Percentiles rank a stretch among this genome's conserved stretches.
Evolutionary conservation across 2,888 invertebrate species (phyloP).

Genomic region (Priocnemis perturbator): DNA sequence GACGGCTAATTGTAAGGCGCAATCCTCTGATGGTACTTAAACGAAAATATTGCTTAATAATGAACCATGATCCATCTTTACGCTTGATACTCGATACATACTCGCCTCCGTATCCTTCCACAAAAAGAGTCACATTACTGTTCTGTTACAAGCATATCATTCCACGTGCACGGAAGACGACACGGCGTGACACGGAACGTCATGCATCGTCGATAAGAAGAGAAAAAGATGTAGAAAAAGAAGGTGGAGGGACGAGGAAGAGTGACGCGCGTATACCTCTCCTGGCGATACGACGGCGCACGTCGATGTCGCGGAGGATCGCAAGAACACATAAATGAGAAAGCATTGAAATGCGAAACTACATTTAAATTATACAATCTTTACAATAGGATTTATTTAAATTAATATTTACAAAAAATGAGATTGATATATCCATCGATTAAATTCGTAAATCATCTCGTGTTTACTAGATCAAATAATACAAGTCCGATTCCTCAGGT

Average conservation of each 20-base stretch:
- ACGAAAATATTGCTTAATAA: too few relatives aligned
- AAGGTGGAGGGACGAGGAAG: constrained; percentile 5
- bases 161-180: too few relatives aligned
- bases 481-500: constrained; percentile 47
- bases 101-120: too few relatives aligned
- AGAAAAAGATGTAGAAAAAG: background rate
- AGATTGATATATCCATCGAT: constrained; percentile 60
- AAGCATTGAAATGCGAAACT: constrained; percentile 26
- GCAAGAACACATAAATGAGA: background rate
- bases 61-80: too few relatives aligned
- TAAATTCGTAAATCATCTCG: constrained; percentile 44
- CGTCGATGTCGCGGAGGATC: background rate
- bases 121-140: too few relatives aligned
- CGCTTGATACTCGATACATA: too few relatives aligned
- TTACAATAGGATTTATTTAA: constrained; percentile 71
- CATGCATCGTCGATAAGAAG: too few relatives aligned
- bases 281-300: background rate
- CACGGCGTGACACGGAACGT: too few relatives aligned
- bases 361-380: constrained; percentile 66
- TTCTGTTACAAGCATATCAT: too few relatives aligned
- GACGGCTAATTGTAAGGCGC: too few relatives aligned
- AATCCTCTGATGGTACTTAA: too few relatives aligned
- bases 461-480: constrained; percentile 61
- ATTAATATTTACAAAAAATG: constrained; percentile 71
- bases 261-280: background rate